Percentiles rank a stretch among this genome's conserved stretches.
phyloP scores from a whole-genome alignment of 2,888 invertebrate species.

The Parnassius smintheus region DNA sequence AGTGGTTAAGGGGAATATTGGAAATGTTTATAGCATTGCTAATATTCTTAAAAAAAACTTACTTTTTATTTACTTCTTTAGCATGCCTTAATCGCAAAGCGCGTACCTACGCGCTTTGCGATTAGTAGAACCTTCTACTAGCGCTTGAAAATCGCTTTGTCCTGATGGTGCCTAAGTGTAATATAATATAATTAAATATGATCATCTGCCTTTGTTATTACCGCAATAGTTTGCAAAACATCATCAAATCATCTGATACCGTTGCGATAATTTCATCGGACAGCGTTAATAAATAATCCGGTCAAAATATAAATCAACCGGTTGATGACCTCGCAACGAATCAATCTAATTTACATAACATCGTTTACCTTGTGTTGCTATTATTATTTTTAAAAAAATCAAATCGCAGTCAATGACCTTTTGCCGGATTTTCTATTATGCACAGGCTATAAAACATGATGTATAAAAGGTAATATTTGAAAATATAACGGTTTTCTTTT shows the following conservation, averaged over 20 bases:
- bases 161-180: too few species aligned
- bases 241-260: slow-evolving; percentile 2
- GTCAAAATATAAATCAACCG: slow-evolving; percentile 3
- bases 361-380: slow-evolving; percentile 4
- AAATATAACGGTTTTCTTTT: too few species aligned
- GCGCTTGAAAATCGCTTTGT: too few species aligned
- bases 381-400: slow-evolving; percentile 1
- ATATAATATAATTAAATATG: not conserved
- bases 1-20: too few species aligned
- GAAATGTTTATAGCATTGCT: too few species aligned
- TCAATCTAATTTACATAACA: slow-evolving; percentile 14
- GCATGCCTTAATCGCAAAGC: too few species aligned
- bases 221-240: slow-evolving; percentile 7
- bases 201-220: not conserved
- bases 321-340: slow-evolving; percentile 5
- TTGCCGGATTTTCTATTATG: not conserved
- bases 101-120: too few species aligned
- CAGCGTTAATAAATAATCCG: slow-evolving; percentile 7
- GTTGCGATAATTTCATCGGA: slow-evolving; percentile 2
- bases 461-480: too few species aligned
- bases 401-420: slow-evolving; percentile 13
- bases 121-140: too few species aligned
- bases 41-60: too few species aligned
- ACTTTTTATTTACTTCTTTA: too few species aligned
- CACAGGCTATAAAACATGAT: too few species aligned